Base-by-base conservation (phyloP, 2,113 vertebrate genomes). In the Nerophis lumbriciformis region DNA sequence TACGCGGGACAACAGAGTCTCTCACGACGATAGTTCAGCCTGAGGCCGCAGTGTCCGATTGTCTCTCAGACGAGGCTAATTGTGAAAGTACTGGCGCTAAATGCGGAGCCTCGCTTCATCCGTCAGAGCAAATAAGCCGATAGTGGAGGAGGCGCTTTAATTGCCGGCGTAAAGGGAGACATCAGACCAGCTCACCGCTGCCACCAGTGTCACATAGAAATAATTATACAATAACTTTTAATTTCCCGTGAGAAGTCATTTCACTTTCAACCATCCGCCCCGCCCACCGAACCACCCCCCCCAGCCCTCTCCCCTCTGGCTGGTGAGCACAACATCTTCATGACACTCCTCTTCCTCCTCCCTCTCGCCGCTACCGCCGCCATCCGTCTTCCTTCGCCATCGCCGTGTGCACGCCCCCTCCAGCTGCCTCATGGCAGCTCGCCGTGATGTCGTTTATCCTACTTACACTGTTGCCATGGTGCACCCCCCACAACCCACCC, bases 231-330 rank as follows among this genome's bases (percentile, higher is more conserved):
- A 71, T 77, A 77, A 74, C 59, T 71, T 80, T 73, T 84, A 70
- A 82, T 81, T 82, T 79, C 80, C 80, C 71, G 39, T 1, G 73
- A 65, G 68, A 75, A 45, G 64, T 80, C 66, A 77, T 82, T 76
- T 76, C 67, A 49, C 19, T 59, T 69, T 68, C 69, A 78, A 72
- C 77, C 61, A 69, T 78, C 79, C 67, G 14, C 49, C 53, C 48
- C 66, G 61, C 55, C 57, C 21, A 28, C 21, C 21, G 21, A 28
- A 28, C 3, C 21, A 1, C 21, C 28, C 1, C 28, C 28, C 28
- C 28, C 28, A 28, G 28, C 28, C 28, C 28, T 28, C 28, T 28
- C 28, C 48, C 15, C 38, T 65, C 49, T 52, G 45, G 52, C 71
- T 65, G 63, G 48, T 11, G 39, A 38, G 42, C 54, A 48, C 61